These are phyloP conservation scores for Anarsia innoxiella DNA, from an alignment of 2,888 invertebrate species.

Conservation along the genomic window DNA sequence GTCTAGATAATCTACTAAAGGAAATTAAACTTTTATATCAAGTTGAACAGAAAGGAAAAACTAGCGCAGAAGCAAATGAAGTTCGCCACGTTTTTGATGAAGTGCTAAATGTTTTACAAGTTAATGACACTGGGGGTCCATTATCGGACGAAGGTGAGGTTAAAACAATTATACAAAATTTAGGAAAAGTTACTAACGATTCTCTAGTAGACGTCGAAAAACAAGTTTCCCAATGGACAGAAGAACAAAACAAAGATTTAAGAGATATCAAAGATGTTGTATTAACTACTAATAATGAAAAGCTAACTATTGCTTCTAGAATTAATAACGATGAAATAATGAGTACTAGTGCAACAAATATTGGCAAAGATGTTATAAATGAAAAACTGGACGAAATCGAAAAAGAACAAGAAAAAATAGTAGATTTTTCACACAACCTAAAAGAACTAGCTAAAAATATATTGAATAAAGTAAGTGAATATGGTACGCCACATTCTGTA, in stretches of 20 bases:
- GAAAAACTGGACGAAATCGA: not conserved
- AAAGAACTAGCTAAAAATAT: no score
- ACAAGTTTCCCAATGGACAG: conserved; percentile 27
- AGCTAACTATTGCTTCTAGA: not conserved
- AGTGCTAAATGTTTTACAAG: conserved; percentile 30
- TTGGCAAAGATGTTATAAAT: not conserved
- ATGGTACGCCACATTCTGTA: no score
- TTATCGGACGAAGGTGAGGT: conserved; percentile 30
- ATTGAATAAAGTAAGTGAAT: no score
- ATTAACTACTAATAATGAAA: conserved; percentile 8
- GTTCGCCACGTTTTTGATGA: conserved; percentile 35
- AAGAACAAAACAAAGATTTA: conserved; percentile 20
- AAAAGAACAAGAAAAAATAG: not conserved
- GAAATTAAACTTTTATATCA: conserved; percentile 39
- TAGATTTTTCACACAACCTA: no score
- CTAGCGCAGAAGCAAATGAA: conserved; percentile 32
- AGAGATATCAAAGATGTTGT: conserved; percentile 21
- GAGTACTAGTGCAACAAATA: not conserved
- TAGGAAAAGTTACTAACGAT: conserved; percentile 18
- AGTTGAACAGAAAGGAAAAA: conserved; percentile 31
- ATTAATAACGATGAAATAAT: conserved; percentile 13
- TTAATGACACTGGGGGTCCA: conserved; percentile 16
- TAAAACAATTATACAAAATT: conserved; percentile 25
- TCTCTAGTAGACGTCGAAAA: conserved; percentile 20
- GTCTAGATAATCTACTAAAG: conserved; percentile 33